These are phyloP conservation scores for Oreochromis tanganicae DNA, from an alignment of 2,113 vertebrate genomes.

Conservation along the genomic window DNA sequence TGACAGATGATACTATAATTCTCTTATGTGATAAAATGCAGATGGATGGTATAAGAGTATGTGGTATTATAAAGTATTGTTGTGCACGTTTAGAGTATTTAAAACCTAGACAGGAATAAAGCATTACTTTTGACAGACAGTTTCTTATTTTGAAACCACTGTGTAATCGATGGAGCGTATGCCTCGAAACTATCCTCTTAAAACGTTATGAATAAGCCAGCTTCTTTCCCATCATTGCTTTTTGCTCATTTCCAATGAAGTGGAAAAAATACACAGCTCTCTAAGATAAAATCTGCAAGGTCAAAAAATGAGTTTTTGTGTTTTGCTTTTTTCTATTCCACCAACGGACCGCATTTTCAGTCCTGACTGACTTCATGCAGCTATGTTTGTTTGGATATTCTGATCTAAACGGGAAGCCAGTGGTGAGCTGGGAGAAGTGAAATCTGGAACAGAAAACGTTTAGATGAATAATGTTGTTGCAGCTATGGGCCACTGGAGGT, in stretches of 20 bases:
- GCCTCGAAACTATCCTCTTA: background rate
- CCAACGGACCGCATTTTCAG: background rate
- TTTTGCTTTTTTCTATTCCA: background rate
- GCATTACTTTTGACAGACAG: background rate
- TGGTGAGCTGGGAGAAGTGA: background rate
- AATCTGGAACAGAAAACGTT: background rate
- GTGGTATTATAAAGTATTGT: background rate
- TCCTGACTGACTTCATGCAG: background rate
- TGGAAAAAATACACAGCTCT: background rate
- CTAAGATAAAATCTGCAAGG: background rate
- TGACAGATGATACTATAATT: background rate
- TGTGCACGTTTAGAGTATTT: background rate
- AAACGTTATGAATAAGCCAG: background rate
- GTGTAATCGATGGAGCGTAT: background rate
- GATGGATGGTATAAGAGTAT: background rate
- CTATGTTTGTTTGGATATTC: background rate
- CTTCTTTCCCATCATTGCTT: background rate
- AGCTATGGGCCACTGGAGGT: slow-evolving; percentile 1
- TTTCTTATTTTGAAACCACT: background rate
- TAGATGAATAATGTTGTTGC: background rate
- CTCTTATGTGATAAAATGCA: background rate
- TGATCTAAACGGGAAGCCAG: background rate
- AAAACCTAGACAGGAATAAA: background rate
- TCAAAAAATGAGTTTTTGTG: background rate
- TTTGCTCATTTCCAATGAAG: background rate